Conservation (phyloP, 2,797 vertebrate species). For the Leptoclinus maculatus region DNA sequence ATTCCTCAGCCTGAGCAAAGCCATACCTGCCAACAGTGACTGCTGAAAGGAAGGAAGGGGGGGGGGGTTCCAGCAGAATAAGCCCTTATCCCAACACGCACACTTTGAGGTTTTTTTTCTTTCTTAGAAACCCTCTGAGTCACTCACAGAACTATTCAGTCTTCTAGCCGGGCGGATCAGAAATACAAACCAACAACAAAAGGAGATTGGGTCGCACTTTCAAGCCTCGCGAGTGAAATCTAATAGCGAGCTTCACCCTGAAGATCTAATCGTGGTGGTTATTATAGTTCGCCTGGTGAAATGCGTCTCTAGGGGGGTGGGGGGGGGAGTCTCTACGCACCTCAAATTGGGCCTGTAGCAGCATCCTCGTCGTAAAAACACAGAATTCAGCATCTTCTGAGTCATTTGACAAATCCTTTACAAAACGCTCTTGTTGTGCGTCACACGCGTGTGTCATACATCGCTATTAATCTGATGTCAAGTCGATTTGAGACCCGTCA, state of each 20-base stretch:
- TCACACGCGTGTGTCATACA: background rate
- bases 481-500: background rate
- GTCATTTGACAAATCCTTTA: background rate
- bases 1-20: slow-evolving; percentile 63
- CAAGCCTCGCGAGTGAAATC: slow-evolving; percentile 12
- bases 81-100: slow-evolving; percentile 45
- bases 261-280: slow-evolving; percentile 26
- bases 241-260: slow-evolving; percentile 3
- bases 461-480: background rate
- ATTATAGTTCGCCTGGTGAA: slow-evolving; percentile 32
- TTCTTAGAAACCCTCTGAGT: slow-evolving; percentile 13
- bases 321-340: background rate
- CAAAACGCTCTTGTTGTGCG: background rate
- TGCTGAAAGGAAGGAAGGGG: slow-evolving; percentile 43
- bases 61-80: slow-evolving; percentile 60
- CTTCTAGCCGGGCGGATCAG: slow-evolving; percentile 38
- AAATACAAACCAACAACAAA: slow-evolving; percentile 38
- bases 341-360: background rate
- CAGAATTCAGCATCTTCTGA: no score
- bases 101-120: slow-evolving; percentile 22
- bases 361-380: background rate
- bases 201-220: slow-evolving; percentile 24
- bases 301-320: background rate
- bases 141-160: slow-evolving; percentile 30
- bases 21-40: slow-evolving; percentile 64